Evolutionary conservation across 92 coral and sea anemone genomes (phyloP), one percentile per base, ranked within the genome.

Genomic region (Meandrina meandrites): DNA sequence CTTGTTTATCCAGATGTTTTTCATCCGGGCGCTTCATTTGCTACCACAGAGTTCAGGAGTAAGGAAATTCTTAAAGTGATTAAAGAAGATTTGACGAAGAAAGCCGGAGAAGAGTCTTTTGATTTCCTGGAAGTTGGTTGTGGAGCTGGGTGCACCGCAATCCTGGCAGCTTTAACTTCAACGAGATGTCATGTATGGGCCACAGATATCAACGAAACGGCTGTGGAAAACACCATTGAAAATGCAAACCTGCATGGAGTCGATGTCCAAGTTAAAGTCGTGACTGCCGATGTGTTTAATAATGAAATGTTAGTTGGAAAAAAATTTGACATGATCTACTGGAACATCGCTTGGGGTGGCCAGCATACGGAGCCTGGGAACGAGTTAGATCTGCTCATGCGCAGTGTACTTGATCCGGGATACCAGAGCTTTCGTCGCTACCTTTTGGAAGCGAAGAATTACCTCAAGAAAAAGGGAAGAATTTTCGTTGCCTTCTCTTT

Each of bases 111-210:
- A 19, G 83, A 69, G 67, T 76, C 27, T 13, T 86, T 84, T 71
- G 89, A 85, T 24, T 82, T 91, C 31, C 73, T 91, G 27, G 91
- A 91, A 75, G 78, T 91, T 40, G 94, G 94, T 27, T 87, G 92
- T 67, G 94, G 94, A 32, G 89, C 83, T 4, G 94, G 94, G 27
- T 86, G 83, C 35, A 85, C 78, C 24, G 13, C 54, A 13, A 9
- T 50, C 27, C 54, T 85, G 85, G 79, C 85, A 12, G 94, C 94
- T 37, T 67, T 84, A 21, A 73, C 78, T 40, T 67, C 80, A 37
- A 79, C 85, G 35, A 86, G 81, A 19, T 91, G 91, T 48, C 85
- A 68, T 36, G 78, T 91, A 16, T 88, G 90, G 94, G 88, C 94
- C 15, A 89, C 91, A 13, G 94, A 91, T 80, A 64, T 91, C 50